phyloP scores from a whole-genome alignment of 2,888 invertebrate genomes.

The Hypercompe scribonia region DNA sequence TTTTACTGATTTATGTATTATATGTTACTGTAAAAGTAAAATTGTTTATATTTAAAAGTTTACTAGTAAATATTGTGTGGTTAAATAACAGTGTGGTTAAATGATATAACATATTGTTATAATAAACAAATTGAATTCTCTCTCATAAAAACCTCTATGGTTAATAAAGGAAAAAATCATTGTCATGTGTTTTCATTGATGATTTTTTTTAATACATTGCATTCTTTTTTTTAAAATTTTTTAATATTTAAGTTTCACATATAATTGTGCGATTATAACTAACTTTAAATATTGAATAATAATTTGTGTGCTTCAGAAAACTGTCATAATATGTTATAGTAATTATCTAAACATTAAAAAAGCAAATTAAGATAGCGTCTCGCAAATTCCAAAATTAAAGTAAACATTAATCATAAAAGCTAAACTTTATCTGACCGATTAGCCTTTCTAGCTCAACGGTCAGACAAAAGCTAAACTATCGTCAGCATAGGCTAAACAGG shows the following conservation, averaged over 20 bases:
- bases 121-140: too few relatives aligned
- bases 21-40: too few relatives aligned
- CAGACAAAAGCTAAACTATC: constrained; percentile 34
- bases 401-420: constrained; percentile 34
- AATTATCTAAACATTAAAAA: neutral
- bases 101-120: too few relatives aligned
- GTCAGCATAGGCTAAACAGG: constrained; percentile 18
- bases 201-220: neutral
- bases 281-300: neutral
- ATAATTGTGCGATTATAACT: neutral
- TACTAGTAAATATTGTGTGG: too few relatives aligned
- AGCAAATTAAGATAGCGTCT: neutral
- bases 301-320: neutral
- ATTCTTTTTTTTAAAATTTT: neutral
- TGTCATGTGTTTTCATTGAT: too few relatives aligned
- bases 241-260: neutral
- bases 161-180: too few relatives aligned
- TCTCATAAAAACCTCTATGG: too few relatives aligned
- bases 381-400: neutral
- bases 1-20: too few relatives aligned
- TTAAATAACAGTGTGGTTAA: too few relatives aligned
- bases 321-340: neutral
- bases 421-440: neutral
- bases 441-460: constrained; percentile 13
- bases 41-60: too few relatives aligned